Evolutionary conservation across 64 coral and sea anemone species (phyloP).

Genomic region (Pachyseris speciosa): DNA sequence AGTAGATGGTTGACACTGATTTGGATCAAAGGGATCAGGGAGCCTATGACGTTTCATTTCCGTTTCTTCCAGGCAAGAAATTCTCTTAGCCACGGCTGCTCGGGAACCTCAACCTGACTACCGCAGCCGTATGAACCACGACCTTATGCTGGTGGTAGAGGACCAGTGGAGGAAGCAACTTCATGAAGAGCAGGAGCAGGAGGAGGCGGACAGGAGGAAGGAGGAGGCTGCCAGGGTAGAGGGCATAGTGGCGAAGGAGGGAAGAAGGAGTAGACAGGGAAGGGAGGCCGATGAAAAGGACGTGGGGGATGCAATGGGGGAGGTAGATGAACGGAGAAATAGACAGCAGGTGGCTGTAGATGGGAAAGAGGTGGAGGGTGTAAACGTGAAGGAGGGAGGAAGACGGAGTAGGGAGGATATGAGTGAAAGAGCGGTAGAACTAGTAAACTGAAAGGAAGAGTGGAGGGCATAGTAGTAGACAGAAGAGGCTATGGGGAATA

Average conservation of each 20-base stretch:
- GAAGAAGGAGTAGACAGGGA: slow-evolving; percentile 39
- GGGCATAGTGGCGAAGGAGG: slow-evolving; percentile 41
- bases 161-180: slow-evolving; percentile 92
- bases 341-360: background rate
- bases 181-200: slow-evolving; percentile 72
- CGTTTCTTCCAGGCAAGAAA: slow-evolving; percentile 72
- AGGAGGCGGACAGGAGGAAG: slow-evolving; percentile 50
- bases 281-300: slow-evolving; percentile 2
- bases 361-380: background rate
- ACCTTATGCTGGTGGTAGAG: slow-evolving; percentile 76
- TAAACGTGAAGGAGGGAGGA: background rate
- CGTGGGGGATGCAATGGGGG: background rate
- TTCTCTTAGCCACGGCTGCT: slow-evolving; percentile 67
- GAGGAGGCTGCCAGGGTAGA: slow-evolving; percentile 24
- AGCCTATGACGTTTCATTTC: background rate
- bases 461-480: too few relatives aligned
- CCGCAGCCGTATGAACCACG: slow-evolving; percentile 65
- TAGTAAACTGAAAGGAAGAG: too few relatives aligned
- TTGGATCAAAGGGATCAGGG: too few relatives aligned
- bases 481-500: too few relatives aligned
- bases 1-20: too few relatives aligned
- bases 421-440: background rate
- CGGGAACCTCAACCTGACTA: slow-evolving; percentile 78
- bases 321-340: background rate
- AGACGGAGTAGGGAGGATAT: background rate